Percentiles rank a stretch among this genome's conserved stretches.
phyloP scores from a whole-genome alignment of 1,140 invertebrate species.

The Doryteuthis pealeii region DNA sequence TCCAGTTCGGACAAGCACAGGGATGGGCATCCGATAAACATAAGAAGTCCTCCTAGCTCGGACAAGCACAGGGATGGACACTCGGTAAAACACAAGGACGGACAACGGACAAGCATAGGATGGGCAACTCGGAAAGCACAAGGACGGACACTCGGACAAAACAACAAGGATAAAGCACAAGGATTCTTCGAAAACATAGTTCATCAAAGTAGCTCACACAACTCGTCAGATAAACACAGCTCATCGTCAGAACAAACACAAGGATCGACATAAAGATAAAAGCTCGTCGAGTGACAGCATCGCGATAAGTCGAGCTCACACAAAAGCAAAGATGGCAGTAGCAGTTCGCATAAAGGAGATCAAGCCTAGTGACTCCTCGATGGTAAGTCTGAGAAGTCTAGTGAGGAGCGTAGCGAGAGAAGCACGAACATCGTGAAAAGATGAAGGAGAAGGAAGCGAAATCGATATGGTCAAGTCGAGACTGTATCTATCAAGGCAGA shows the following conservation, averaged over 20 bases:
- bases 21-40: constrained; percentile 20
- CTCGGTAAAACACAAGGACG: background rate
- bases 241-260: constrained; percentile 58
- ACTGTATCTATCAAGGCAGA: background rate
- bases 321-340: background rate
- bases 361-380: background rate
- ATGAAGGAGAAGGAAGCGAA: constrained; percentile 14
- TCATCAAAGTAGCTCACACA: background rate
- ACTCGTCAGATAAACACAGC: constrained; percentile 34
- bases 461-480: constrained; percentile 23
- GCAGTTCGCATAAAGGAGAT: background rate
- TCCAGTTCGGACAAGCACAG: constrained; percentile 49
- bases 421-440: background rate
- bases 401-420: background rate
- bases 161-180: background rate
- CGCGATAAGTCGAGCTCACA: background rate
- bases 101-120: background rate
- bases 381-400: background rate
- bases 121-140: background rate
- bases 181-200: constrained; percentile 1
- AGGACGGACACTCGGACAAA: background rate
- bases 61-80: constrained; percentile 41
- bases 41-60: constrained; percentile 41
- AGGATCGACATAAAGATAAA: constrained; percentile 55
- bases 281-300: constrained; percentile 52